phyloP scores from a whole-genome alignment of 1,140 invertebrate species.

The roundworm (Caenorhabditis elegans) region DNA sequence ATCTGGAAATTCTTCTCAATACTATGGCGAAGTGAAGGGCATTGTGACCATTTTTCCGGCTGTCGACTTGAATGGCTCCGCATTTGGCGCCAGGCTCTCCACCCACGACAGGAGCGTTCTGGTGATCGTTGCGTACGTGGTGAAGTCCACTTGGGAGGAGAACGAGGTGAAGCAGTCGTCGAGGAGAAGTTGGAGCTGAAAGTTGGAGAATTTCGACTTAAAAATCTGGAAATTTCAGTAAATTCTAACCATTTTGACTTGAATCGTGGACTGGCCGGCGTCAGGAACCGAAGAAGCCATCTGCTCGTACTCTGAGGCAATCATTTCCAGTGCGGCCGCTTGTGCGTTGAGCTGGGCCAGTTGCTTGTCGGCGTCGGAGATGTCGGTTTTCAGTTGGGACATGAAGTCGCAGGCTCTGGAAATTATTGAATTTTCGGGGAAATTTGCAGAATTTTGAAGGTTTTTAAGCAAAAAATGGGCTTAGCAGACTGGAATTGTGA shows the following conservation, averaged over 20 bases:
- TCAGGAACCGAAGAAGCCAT: slow-evolving; percentile 52
- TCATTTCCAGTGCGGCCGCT: slow-evolving; percentile 59
- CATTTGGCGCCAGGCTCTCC: slow-evolving; percentile 22
- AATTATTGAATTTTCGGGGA: too few species aligned
- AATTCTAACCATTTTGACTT: slow-evolving; percentile 54
- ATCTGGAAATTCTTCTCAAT: too few species aligned
- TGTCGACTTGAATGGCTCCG: slow-evolving; percentile 28
- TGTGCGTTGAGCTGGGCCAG: slow-evolving; percentile 36
- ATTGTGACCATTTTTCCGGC: slow-evolving; percentile 35
- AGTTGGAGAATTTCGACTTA: background rate
- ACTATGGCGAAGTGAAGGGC: slow-evolving; percentile 23
- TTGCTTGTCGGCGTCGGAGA: slow-evolving; percentile 54
- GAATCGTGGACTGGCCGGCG: slow-evolving; percentile 42
- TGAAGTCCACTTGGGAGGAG: slow-evolving; percentile 49
- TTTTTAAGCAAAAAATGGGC: background rate
- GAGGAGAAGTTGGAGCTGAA: slow-evolving; percentile 60
- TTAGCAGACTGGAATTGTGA: too few species aligned
- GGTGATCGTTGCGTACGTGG: slow-evolving; percentile 57
- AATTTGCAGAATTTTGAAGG: background rate
- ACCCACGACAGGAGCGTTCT: slow-evolving; percentile 48
- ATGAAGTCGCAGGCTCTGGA: slow-evolving; percentile 63
- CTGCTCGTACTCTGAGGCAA: slow-evolving; percentile 60
- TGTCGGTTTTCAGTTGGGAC: slow-evolving; percentile 57
- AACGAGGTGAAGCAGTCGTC: slow-evolving; percentile 61
- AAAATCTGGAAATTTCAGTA: background rate